phyloP scores from a whole-genome alignment of 2,797 vertebrate species.

The Philypnodon macrostomus region DNA sequence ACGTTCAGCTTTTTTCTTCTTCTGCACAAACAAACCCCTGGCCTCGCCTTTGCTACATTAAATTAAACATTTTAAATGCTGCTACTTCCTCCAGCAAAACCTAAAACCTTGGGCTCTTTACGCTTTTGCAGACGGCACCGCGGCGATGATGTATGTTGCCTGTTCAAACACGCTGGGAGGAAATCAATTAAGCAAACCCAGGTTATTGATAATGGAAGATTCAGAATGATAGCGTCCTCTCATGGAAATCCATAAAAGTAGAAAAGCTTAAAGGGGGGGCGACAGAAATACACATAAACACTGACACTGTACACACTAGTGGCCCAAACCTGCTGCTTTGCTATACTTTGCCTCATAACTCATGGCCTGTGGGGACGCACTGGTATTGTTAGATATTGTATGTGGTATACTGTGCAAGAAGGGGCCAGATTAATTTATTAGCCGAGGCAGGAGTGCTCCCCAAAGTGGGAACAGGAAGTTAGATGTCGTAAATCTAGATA shows the following conservation, averaged over 20 bases:
- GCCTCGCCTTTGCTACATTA: conserved; percentile 10
- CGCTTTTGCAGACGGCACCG: conserved; percentile 23
- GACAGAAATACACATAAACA: neutral
- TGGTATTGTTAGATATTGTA: conserved; percentile 68
- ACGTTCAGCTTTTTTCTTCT: conserved; percentile 37
- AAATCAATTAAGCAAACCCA: conserved; percentile 72
- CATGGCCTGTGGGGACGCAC: conserved; percentile 64
- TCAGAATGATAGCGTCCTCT: conserved; percentile 58
- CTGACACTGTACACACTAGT: conserved; percentile 15
- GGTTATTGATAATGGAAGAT: conserved; percentile 66
- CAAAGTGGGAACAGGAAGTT: conserved; percentile 73
- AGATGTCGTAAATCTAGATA: conserved; percentile 74
- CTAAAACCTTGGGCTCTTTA: conserved; percentile 17
- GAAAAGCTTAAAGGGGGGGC: conserved; percentile 31
- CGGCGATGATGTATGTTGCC: conserved; percentile 63
- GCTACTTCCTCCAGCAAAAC: conserved; percentile 30
- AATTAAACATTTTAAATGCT: conserved; percentile 56
- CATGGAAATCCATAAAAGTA: conserved; percentile 67
- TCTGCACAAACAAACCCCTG: conserved; percentile 5
- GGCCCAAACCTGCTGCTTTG: conserved; percentile 60
- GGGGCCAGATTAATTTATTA: conserved; percentile 76
- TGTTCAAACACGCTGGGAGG: conserved; percentile 57
- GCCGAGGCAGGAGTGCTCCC: conserved; percentile 69
- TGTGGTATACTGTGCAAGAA: conserved; percentile 53
- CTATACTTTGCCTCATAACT: conserved; percentile 69